These are phyloP conservation scores for Ophion ventricosus DNA, from an alignment of 2,888 invertebrate species.

Conservation along the genomic window DNA sequence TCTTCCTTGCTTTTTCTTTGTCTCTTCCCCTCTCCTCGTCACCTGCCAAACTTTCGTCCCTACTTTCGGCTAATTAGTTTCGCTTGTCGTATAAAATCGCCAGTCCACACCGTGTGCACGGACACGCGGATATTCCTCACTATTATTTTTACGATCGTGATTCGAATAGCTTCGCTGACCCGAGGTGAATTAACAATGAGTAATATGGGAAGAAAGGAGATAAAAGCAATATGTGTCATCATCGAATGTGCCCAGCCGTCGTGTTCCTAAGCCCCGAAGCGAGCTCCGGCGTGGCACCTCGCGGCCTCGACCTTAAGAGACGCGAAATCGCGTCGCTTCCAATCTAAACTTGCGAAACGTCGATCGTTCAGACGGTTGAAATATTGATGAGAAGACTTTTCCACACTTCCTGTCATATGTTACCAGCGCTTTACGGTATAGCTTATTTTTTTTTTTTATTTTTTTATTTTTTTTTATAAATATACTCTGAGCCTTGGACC, in stretches of 20 bases:
- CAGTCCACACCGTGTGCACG: background rate
- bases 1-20: too few relatives aligned
- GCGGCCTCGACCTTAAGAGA: slow-evolving; percentile 57
- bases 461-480: too few relatives aligned
- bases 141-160: background rate
- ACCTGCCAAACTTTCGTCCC: too few relatives aligned
- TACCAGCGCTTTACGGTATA: too few relatives aligned
- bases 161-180: background rate
- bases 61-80: background rate
- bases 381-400: slow-evolving; percentile 60
- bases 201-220: background rate
- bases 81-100: background rate
- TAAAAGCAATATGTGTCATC: background rate
- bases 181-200: background rate
- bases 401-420: slow-evolving; percentile 2
- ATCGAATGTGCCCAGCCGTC: background rate
- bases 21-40: too few relatives aligned
- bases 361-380: slow-evolving; percentile 54
- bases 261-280: slow-evolving; percentile 21
- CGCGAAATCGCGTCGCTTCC: slow-evolving; percentile 21
- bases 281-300: slow-evolving; percentile 2
- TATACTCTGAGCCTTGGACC: too few relatives aligned
- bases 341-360: slow-evolving; percentile 17
- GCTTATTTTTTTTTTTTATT: too few relatives aligned
- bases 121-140: background rate